phyloP scores from a whole-genome alignment of 1,140 invertebrate genomes.

The Nautilus pompilius region DNA sequence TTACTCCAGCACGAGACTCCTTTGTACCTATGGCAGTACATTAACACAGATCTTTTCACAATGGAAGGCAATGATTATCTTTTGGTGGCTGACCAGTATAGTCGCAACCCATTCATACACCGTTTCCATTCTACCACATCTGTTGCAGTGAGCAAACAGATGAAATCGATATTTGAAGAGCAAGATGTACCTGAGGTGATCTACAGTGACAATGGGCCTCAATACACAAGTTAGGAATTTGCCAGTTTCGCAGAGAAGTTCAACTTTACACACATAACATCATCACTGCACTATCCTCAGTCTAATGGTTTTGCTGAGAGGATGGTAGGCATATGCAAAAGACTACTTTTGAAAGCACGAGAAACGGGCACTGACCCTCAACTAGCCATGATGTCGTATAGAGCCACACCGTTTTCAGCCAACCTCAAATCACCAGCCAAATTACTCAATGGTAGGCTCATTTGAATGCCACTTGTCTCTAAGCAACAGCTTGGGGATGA shows the following conservation, averaged over 20 bases:
- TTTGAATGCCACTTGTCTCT: neutral
- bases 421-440: neutral
- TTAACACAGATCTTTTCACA: conserved; percentile 16
- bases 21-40: conserved; percentile 13
- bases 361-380: conserved; percentile 9
- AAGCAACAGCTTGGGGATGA: neutral
- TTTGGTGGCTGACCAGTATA: conserved; percentile 22
- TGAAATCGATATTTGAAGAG: conserved; percentile 5
- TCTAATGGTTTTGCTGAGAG: conserved; percentile 11
- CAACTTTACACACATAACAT: conserved; percentile 7
- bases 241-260: too few relatives aligned
- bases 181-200: conserved; percentile 5
- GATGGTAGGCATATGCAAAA: neutral
- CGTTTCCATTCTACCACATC: neutral
- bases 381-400: conserved; percentile 17
- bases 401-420: conserved; percentile 4
- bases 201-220: too few relatives aligned
- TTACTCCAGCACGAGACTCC: conserved; percentile 11
- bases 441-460: neutral
- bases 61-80: conserved; percentile 12
- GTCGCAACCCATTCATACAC: too few relatives aligned
- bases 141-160: neutral
- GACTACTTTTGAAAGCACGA: too few relatives aligned
- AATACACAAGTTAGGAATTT: conserved; percentile 10
- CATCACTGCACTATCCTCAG: conserved; percentile 6